Percentiles rank a stretch among this genome's conserved stretches.
These are phyloP conservation scores for Heteromurus nitidus DNA, from an alignment of 2,888 invertebrate species.

Conservation along the genomic window DNA sequence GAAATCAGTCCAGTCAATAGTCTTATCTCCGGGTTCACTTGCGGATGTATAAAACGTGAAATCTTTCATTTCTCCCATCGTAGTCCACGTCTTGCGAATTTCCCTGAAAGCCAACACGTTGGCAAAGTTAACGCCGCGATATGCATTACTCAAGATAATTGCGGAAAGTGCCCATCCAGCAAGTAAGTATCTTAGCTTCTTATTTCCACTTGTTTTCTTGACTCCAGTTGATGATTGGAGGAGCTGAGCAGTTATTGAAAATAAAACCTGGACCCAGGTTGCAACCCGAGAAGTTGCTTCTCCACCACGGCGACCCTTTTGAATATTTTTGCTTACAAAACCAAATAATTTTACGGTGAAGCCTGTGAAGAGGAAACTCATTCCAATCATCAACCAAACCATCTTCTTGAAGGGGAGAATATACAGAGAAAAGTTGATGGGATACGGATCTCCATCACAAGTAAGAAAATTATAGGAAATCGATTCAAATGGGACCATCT, in stretches of 20 bases:
- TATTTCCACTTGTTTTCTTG: neutral
- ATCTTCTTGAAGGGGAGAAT: neutral
- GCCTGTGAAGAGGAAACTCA: neutral
- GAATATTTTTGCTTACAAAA: too few species aligned
- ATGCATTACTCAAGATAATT: neutral
- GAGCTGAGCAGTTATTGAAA: neutral
- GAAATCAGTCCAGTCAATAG: neutral
- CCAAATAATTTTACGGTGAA: too few species aligned
- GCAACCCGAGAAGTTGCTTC: too few species aligned
- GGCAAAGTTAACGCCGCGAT: neutral
- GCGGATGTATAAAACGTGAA: neutral
- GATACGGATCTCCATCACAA: neutral
- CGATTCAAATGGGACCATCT: neutral
- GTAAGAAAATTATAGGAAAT: neutral
- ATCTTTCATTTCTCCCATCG: neutral
- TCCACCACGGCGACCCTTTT: neutral
- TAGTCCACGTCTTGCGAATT: neutral
- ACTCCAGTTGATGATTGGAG: neutral
- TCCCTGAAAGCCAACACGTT: neutral
- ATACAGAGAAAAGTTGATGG: neutral
- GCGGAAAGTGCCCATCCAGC: neutral
- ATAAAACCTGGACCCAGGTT: neutral
- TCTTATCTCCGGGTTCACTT: neutral
- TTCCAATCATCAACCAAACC: neutral
- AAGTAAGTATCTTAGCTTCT: neutral